Evolutionary conservation across 2,888 invertebrate genomes (phyloP).

Genomic region (Muschampia plurimacula): DNA sequence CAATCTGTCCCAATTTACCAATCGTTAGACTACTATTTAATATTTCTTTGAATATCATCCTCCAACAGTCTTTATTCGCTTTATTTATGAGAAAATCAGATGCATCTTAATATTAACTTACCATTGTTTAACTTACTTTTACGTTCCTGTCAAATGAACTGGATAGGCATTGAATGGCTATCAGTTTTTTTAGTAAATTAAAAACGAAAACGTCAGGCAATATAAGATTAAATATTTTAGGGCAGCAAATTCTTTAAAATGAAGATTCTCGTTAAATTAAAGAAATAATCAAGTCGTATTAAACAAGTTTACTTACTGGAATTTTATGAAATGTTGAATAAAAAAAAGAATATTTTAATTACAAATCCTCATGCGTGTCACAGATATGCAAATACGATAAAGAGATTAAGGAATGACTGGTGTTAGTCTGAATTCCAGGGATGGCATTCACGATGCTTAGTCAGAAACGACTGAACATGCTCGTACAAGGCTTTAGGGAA

Average conservation of each 20-base stretch:
- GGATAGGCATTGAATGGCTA: neutral
- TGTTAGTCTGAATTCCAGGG: slow-evolving; percentile 3
- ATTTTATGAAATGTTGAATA: neutral
- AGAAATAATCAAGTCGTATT: neutral
- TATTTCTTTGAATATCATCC: slow-evolving; percentile 24
- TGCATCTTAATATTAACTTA: neutral
- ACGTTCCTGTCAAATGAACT: neutral
- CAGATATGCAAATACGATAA: slow-evolving; percentile 8
- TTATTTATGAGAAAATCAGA: neutral
- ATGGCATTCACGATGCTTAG: slow-evolving; percentile 6
- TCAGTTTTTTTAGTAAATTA: slow-evolving; percentile 1
- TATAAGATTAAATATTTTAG: slow-evolving; percentile 1
- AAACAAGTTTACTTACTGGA: slow-evolving; percentile 3
- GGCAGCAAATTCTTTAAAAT: neutral
- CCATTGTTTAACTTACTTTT: neutral
- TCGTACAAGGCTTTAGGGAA: slow-evolving; percentile 15
- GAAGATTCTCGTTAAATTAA: slow-evolving; percentile 5
- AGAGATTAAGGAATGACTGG: slow-evolving; percentile 10
- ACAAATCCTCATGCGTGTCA: slow-evolving; percentile 1
- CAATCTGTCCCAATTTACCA: slow-evolving; percentile 44
- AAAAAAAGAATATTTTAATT: neutral
- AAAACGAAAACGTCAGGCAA: neutral
- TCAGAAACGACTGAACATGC: slow-evolving; percentile 16
- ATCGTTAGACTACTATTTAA: slow-evolving; percentile 22
- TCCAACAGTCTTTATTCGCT: neutral